phyloP scores from a whole-genome alignment of 2,797 vertebrate genomes.

The Gambusia yucatana region DNA sequence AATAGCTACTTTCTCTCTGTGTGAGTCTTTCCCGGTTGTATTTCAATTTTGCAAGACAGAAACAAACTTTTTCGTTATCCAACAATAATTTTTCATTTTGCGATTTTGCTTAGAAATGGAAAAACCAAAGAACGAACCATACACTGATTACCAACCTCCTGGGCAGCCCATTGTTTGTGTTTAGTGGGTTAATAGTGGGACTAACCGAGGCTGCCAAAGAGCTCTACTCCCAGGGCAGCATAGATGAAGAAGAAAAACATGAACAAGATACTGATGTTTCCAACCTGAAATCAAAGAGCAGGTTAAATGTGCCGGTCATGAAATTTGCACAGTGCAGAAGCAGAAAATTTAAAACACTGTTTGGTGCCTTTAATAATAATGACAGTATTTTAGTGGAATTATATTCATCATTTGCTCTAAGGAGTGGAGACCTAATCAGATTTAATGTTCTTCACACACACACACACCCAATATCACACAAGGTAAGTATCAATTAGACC shows the following conservation, averaged over 20 bases:
- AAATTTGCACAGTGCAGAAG: not conserved
- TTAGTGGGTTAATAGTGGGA: not conserved
- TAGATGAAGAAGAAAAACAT: slow-evolving; percentile 3
- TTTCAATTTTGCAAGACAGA: too few relatives aligned
- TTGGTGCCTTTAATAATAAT: not conserved
- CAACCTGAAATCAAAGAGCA: slow-evolving; percentile 1
- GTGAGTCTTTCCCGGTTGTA: too few relatives aligned
- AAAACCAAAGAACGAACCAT: too few relatives aligned
- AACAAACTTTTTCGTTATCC: too few relatives aligned
- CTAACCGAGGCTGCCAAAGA: not conserved
- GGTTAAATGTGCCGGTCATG: not conserved
- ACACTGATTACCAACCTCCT: not conserved
- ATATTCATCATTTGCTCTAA: not conserved
- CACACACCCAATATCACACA: too few relatives aligned
- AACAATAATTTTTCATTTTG: too few relatives aligned
- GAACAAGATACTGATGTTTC: not conserved
- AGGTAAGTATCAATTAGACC: too few relatives aligned
- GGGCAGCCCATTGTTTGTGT: not conserved
- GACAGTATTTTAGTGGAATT: not conserved
- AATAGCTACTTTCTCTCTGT: too few relatives aligned
- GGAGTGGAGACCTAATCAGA: not conserved
- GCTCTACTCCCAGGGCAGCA: not conserved
- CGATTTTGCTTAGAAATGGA: too few relatives aligned
- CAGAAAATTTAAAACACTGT: not conserved
- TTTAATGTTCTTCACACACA: not conserved